Evolutionary conservation across 2,888 invertebrate genomes (phyloP).

Genomic region (Drosophila phalerata): DNA sequence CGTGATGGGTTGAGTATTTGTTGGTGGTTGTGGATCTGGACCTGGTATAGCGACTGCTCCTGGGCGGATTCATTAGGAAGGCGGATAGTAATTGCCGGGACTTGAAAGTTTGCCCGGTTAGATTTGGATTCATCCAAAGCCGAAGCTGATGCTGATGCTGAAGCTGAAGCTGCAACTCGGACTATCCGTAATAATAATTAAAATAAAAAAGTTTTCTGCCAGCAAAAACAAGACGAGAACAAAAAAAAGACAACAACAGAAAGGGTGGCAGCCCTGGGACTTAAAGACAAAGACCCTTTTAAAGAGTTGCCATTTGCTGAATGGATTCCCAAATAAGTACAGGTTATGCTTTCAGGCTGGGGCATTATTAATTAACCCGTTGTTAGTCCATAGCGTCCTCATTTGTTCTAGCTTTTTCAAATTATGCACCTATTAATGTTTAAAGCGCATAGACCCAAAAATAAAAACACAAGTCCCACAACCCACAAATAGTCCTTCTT

Average conservation of each 20-base stretch:
- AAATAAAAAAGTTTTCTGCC: constrained; percentile 49
- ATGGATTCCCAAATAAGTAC: constrained; percentile 67
- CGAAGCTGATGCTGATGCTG: constrained; percentile 17
- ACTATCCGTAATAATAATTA: constrained; percentile 71
- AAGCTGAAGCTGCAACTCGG: constrained; percentile 38
- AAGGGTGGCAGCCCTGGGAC: constrained; percentile 34
- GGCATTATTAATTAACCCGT: constrained; percentile 76
- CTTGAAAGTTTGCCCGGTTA: constrained; percentile 59
- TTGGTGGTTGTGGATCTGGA: constrained; percentile 18
- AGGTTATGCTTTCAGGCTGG: constrained; percentile 52
- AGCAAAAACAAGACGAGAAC: constrained; percentile 13
- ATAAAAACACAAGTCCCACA: background rate
- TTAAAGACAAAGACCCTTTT: constrained; percentile 68
- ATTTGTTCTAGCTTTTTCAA: constrained; percentile 64
- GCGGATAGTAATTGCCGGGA: constrained; percentile 68
- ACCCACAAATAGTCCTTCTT: background rate
- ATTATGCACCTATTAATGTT: constrained; percentile 79
- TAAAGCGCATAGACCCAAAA: constrained; percentile 63
- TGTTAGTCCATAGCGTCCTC: constrained; percentile 67
- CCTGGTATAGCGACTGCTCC: constrained; percentile 3
- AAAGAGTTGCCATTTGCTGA: constrained; percentile 70
- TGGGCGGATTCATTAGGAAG: constrained; percentile 47
- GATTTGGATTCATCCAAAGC: constrained; percentile 30
- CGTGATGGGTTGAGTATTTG: constrained; percentile 20
- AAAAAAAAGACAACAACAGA: constrained; percentile 17